These are phyloP conservation scores for Toxonevra muliebris DNA, from an alignment of 2,888 invertebrate genomes.

Conservation along the genomic window DNA sequence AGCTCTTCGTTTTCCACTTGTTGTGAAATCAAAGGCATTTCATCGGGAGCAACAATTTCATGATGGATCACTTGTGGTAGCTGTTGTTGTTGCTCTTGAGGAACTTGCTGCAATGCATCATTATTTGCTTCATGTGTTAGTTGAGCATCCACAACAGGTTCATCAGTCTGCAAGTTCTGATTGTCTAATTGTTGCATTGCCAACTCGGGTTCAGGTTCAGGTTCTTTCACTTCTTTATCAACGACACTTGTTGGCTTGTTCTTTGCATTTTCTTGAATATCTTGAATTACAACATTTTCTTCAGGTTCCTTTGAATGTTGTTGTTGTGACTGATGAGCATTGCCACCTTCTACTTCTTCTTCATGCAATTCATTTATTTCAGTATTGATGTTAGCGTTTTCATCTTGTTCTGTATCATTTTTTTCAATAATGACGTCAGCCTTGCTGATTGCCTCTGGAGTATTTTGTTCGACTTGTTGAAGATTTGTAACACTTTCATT, in stretches of 20 bases:
- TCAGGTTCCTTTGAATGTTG: not conserved
- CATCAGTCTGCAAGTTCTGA: conserved; percentile 13
- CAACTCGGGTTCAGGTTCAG: conserved; percentile 23
- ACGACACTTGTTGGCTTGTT: not conserved
- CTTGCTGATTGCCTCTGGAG: not conserved
- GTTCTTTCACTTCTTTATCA: not conserved
- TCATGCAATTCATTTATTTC: conserved; percentile 26
- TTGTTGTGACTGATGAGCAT: conserved; percentile 26
- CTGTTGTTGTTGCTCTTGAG: not conserved
- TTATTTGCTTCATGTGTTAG: conserved; percentile 39
- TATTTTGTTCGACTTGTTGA: conserved; percentile 3
- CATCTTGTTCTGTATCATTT: conserved; percentile 10
- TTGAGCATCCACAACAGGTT: conserved; percentile 42
- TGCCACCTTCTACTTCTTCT: conserved; percentile 11
- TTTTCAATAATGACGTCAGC: not conserved
- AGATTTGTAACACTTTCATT: conserved; percentile 9
- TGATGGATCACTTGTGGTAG: not conserved
- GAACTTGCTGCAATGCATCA: too few species aligned
- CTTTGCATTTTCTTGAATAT: conserved; percentile 3
- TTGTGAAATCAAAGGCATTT: conserved; percentile 20
- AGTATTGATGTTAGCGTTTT: conserved; percentile 19
- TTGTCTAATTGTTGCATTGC: conserved; percentile 18
- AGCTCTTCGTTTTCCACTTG: not conserved
- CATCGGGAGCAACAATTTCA: not conserved
- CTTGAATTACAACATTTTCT: conserved; percentile 2